Percentiles rank a stretch among this genome's conserved stretches.
Evolutionary conservation across 2,113 vertebrate genomes (phyloP).

Genomic region (Glaucidium brasilianum): DNA sequence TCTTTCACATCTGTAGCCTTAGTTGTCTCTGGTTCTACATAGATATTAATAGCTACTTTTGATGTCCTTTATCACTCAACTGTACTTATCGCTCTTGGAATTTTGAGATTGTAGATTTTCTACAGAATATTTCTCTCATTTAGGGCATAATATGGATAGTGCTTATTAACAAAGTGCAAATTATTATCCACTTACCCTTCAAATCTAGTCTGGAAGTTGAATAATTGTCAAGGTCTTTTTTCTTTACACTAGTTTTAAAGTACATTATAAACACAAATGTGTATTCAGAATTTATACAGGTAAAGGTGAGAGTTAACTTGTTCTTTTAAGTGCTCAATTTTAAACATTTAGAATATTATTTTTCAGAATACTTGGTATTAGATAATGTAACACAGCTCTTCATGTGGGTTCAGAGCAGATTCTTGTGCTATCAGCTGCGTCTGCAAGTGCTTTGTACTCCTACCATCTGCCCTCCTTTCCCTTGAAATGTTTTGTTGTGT

Average conservation of each 20-base stretch:
- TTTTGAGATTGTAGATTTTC: not conserved
- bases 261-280: not conserved
- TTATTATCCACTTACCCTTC: not conserved
- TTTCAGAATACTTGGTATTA: not conserved
- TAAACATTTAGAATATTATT: not conserved
- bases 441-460: not conserved
- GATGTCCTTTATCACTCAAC: not conserved
- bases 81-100: not conserved
- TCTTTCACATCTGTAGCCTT: not conserved
- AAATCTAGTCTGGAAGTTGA: not conserved
- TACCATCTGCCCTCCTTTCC: not conserved
- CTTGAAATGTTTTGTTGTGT: not conserved
- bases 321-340: not conserved
- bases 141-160: not conserved
- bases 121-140: not conserved
- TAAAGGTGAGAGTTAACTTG: not conserved
- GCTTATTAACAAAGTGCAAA: not conserved
- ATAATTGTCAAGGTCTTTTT: not conserved
- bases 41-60: not conserved
- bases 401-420: not conserved
- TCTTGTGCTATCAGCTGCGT: not conserved
- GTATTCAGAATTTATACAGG: not conserved
- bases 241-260: not conserved
- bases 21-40: not conserved
- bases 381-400: not conserved